Evolutionary conservation across 2,797 vertebrate genomes (phyloP).

Genomic region (Arnoldichthys spilopterus): DNA sequence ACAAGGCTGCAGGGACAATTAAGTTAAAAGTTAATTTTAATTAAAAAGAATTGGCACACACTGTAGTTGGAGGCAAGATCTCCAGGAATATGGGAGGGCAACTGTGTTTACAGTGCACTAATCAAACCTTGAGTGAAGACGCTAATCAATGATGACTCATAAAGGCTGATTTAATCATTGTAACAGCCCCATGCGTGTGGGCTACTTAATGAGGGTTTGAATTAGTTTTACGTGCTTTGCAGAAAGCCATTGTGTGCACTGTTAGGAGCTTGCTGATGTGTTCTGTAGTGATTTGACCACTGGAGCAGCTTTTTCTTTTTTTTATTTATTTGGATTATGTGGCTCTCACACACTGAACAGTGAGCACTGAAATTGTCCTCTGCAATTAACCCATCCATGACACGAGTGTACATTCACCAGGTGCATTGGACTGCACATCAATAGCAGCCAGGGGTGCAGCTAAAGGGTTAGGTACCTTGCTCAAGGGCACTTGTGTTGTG

Average conservation of each 20-base stretch:
- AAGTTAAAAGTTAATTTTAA: too few relatives aligned
- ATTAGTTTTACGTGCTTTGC: not conserved
- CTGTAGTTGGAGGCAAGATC: not conserved
- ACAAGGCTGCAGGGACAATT: too few relatives aligned
- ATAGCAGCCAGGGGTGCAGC: too few relatives aligned
- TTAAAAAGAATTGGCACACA: not conserved
- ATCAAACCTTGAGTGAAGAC: not conserved
- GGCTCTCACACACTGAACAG: too few relatives aligned
- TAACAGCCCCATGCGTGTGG: not conserved
- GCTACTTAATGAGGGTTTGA: not conserved
- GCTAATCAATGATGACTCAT: slow-evolving; percentile 8
- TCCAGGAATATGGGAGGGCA: not conserved
- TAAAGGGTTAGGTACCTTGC: too few relatives aligned
- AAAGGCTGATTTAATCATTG: not conserved
- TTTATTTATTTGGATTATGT: too few relatives aligned
- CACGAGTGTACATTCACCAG: too few relatives aligned
- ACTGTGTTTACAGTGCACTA: slow-evolving; percentile 5
- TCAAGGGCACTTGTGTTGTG: too few relatives aligned
- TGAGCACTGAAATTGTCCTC: too few relatives aligned
- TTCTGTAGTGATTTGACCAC: not conserved
- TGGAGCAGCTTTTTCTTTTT: too few relatives aligned
- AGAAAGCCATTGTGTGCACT: not conserved
- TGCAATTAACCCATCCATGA: too few relatives aligned
- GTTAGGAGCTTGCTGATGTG: not conserved
- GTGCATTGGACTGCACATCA: too few relatives aligned